phyloP scores from a whole-genome alignment of 2,888 invertebrate genomes.

The Leucania comma region DNA sequence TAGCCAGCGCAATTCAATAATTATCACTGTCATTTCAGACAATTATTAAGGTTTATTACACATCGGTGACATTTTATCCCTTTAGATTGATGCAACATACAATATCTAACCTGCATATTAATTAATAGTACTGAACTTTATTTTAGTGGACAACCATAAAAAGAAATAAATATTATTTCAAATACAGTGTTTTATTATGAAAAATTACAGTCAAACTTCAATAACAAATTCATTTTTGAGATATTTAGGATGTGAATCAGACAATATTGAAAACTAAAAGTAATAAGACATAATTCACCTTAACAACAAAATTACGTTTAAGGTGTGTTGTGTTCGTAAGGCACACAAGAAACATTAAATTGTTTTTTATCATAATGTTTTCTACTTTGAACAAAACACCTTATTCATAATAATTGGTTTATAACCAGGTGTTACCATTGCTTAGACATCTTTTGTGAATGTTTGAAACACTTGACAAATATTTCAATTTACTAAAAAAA shows the following conservation, averaged over 20 bases:
- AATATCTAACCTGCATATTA: conserved; percentile 34
- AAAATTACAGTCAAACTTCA: conserved; percentile 55
- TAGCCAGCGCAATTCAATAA: conserved; percentile 10
- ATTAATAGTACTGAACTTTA: conserved; percentile 37
- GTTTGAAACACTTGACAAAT: conserved; percentile 11
- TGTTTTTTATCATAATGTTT: conserved; percentile 16
- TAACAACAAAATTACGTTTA: conserved; percentile 37
- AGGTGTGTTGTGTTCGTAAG: conserved; percentile 34
- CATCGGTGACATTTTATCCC: conserved; percentile 25
- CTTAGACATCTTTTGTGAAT: conserved; percentile 29
- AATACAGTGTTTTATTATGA: conserved; percentile 65
- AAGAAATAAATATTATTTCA: conserved; percentile 55
- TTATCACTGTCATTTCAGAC: conserved; percentile 13
- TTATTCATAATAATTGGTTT: conserved; percentile 23
- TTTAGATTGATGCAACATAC: conserved; percentile 30
- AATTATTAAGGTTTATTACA: conserved; percentile 9
- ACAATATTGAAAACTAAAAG: conserved; percentile 37
- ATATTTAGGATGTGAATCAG: conserved; percentile 23
- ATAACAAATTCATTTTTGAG: conserved; percentile 54
- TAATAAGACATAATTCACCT: conserved; percentile 43
- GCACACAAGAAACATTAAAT: conserved; percentile 47
- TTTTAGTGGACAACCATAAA: conserved; percentile 43
- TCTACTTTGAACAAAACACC: conserved; percentile 39
- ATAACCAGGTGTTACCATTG: conserved; percentile 27
- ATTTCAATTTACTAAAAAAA: conserved; percentile 23